Evolutionary conservation across 2,797 vertebrate genomes (phyloP).

Genomic region (Champsocephalus esox): DNA sequence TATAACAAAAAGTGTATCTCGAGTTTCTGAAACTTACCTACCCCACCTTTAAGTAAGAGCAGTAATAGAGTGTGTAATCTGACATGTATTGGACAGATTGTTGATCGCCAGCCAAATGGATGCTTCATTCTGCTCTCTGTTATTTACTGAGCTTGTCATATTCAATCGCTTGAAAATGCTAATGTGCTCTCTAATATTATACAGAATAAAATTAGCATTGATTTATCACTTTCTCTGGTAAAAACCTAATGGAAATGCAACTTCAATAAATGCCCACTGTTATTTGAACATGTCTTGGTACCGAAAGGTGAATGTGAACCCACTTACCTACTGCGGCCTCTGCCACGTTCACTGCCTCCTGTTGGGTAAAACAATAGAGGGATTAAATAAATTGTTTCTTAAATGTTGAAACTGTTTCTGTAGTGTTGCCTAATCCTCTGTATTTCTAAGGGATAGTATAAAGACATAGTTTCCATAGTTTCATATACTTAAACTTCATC

Average conservation of each 20-base stretch:
- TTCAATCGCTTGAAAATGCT: constrained; percentile 10
- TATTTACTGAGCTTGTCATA: constrained; percentile 7
- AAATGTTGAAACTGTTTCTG: constrained; percentile 8
- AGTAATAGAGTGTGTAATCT: constrained; percentile 8
- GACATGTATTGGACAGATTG: constrained; percentile 20
- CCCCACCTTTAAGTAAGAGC: constrained; percentile 1
- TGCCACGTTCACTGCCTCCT: constrained; percentile 46
- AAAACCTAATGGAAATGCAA: not conserved
- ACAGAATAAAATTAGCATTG: not conserved
- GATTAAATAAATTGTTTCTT: constrained; percentile 13
- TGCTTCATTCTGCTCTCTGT: not conserved
- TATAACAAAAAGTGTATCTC: too few species aligned
- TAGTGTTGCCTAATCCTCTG: constrained; percentile 4
- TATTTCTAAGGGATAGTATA: constrained; percentile 14
- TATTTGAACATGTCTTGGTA: constrained; percentile 11
- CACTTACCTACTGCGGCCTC: constrained; percentile 58
- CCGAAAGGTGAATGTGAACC: constrained; percentile 9
- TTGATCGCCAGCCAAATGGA: constrained; percentile 1
- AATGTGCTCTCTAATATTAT: not conserved
- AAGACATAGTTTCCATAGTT: constrained; percentile 9
- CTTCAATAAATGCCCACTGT: not conserved
- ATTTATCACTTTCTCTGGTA: not conserved
- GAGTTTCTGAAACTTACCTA: too few species aligned
- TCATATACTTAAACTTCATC: not conserved
- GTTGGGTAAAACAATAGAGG: constrained; percentile 40